These are phyloP conservation scores for Lobophora halterata DNA, from an alignment of 2,888 invertebrate genomes.

Conservation along the genomic window DNA sequence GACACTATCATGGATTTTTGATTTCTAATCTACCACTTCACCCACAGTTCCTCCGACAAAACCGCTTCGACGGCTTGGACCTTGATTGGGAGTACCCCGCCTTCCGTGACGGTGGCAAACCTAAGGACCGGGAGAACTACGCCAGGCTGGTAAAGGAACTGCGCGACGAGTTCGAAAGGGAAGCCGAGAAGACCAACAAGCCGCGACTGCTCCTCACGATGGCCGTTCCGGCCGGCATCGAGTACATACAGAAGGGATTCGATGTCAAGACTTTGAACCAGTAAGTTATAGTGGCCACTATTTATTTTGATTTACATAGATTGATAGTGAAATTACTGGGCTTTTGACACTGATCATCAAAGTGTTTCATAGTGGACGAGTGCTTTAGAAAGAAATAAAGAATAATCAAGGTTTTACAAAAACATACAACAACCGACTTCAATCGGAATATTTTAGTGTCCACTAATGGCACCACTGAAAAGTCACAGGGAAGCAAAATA, in stretches of 20 bases:
- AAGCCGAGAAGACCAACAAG: conserved; percentile 91
- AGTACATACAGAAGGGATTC: conserved; percentile 96
- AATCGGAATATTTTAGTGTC: too few relatives aligned
- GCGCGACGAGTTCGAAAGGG: conserved; percentile 93
- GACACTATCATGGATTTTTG: too few relatives aligned
- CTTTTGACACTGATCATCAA: too few relatives aligned
- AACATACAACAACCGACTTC: too few relatives aligned
- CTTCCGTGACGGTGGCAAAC: conserved; percentile 89
- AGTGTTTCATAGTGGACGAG: too few relatives aligned
- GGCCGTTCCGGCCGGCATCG: conserved; percentile 96
- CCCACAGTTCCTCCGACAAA: conserved; percentile 88
- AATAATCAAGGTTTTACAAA: too few relatives aligned
- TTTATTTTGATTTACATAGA: too few relatives aligned
- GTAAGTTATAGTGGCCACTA: too few relatives aligned
- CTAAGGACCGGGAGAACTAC: conserved; percentile 93
- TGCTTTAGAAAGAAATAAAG: too few relatives aligned
- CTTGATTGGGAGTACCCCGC: conserved; percentile 96
- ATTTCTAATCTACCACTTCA: conserved; percentile 3
- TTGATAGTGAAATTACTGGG: too few relatives aligned
- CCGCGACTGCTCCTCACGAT: conserved; percentile 90
- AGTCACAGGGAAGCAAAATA: too few relatives aligned
- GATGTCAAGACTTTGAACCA: conserved; percentile 92
- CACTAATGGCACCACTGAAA: too few relatives aligned
- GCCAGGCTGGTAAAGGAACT: conserved; percentile 93
- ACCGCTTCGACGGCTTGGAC: conserved; percentile 96